Percentiles rank a stretch among this genome's conserved stretches.
These are phyloP conservation scores for Otus sunia DNA, from an alignment of 2,113 vertebrate genomes.

Conservation along the genomic window DNA sequence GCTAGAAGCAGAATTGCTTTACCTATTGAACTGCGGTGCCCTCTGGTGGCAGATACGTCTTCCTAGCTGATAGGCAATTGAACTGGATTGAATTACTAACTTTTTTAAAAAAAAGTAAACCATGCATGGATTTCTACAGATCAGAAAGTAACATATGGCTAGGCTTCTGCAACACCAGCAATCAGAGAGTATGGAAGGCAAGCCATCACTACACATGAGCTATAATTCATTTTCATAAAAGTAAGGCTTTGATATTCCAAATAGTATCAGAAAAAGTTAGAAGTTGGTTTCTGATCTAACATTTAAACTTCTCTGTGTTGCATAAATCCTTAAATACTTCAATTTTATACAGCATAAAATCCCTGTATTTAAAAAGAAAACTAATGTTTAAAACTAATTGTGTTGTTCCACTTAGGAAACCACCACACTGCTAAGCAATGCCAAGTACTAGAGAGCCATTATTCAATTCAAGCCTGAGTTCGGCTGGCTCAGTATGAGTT, in stretches of 20 bases:
- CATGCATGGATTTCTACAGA: background rate
- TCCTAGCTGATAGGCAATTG: background rate
- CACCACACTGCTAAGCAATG: background rate
- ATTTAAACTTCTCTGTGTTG: background rate
- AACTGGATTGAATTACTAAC: background rate
- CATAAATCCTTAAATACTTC: background rate
- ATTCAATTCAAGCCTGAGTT: background rate
- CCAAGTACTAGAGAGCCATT: background rate
- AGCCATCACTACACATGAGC: background rate
- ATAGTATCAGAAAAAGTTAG: background rate
- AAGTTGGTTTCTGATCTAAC: background rate
- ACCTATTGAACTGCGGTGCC: constrained; percentile 34
- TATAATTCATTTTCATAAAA: background rate
- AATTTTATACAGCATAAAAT: background rate
- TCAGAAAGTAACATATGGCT: background rate
- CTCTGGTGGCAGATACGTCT: constrained; percentile 47
- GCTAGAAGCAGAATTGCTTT: background rate
- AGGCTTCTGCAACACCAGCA: background rate
- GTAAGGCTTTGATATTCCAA: background rate
- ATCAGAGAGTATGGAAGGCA: background rate
- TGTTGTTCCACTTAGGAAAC: background rate
- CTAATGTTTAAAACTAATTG: background rate
- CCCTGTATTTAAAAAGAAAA: background rate
- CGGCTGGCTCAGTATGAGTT: background rate
- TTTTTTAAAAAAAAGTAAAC: background rate